Evolutionary conservation across 2,888 invertebrate species (phyloP), one percentile per base, ranked within the genome.

Genomic region (Dryobota labecula): DNA sequence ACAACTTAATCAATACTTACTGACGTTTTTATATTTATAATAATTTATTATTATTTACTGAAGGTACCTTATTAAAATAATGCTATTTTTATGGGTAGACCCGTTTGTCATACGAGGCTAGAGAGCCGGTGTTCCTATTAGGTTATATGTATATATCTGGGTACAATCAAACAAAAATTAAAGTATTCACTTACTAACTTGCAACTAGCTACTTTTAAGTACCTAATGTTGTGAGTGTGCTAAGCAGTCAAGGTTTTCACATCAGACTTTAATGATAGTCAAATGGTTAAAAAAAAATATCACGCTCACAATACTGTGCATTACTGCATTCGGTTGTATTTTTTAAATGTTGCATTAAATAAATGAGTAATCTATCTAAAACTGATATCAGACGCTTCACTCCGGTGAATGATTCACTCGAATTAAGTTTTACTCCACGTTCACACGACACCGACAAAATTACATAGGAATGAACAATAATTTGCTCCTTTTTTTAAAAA

Each of bases 41-140:
- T 87, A 90, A 92, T 92, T 93, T 93, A 93, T 94, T 93, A 89
- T 89, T 91, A 93, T 93, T 90, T 93, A 89, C 84, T 88, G 87
- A 87, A 88, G 83, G 90, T 90, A 90, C 89, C 89, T 91, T 93
- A 92, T 93, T 94, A 93, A 93, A 93, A 94, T 94, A 94, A 93
- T 90, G 92, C 92, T 92, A 89, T 93, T 93, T 93, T 92, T 93
- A 92, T 88, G 88, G 90, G 91, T 91, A 80, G 69, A 94, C 93
- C 91, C 86, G 92, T 94, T 93, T 86, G 85, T 87, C 90, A 92
- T 90, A 91, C 84, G 89, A 90, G 82, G 83, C 83, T 86, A 87
- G 83, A 84, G 85, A 85, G 86, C 82, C 88, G 86, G 51, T 65
- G 47, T 49, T 60, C 38, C 51, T n/a, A n/a, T n/a, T n/a, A n/a